Percentiles rank a stretch among this genome's conserved stretches.
Evolutionary conservation across 2,797 vertebrate species (phyloP).

Genomic region (Scolopax bukidnonensis): DNA sequence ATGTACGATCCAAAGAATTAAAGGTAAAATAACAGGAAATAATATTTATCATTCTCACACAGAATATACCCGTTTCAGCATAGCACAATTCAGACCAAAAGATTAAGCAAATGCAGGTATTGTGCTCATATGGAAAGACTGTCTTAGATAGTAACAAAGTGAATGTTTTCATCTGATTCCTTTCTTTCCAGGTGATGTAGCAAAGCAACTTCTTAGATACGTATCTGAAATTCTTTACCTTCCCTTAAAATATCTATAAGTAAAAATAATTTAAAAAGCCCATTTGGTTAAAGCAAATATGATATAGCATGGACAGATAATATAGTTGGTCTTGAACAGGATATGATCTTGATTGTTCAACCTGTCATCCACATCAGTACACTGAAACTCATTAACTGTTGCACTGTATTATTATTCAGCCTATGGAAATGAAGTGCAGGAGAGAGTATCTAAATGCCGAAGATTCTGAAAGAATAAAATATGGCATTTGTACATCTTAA

Average conservation of each 20-base stretch:
- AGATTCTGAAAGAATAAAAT: background rate
- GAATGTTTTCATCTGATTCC: constrained; percentile 1
- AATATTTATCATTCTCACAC: constrained; percentile 4
- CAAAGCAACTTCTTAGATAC: background rate
- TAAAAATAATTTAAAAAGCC: background rate
- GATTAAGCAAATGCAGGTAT: constrained; percentile 23
- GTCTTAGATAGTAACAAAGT: background rate
- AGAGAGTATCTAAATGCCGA: background rate
- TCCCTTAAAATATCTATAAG: constrained; percentile 26
- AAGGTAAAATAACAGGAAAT: constrained; percentile 26
- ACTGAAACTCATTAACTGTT: constrained; percentile 8
- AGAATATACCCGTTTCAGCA: constrained; percentile 14
- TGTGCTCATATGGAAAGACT: background rate
- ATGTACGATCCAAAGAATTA: constrained; percentile 40
- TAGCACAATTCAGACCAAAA: constrained; percentile 41
- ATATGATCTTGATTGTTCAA: constrained; percentile 63
- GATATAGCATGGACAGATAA: background rate
- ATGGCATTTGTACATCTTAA: background rate
- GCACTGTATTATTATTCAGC: background rate
- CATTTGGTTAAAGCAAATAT: background rate
- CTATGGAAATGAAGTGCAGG: background rate
- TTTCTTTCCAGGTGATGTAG: background rate
- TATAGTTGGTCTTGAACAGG: background rate
- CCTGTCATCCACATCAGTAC: background rate
- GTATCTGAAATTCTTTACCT: constrained; percentile 32